These are phyloP conservation scores for Parotia lawesii DNA, from an alignment of 2,113 vertebrate species.

Conservation along the genomic window DNA sequence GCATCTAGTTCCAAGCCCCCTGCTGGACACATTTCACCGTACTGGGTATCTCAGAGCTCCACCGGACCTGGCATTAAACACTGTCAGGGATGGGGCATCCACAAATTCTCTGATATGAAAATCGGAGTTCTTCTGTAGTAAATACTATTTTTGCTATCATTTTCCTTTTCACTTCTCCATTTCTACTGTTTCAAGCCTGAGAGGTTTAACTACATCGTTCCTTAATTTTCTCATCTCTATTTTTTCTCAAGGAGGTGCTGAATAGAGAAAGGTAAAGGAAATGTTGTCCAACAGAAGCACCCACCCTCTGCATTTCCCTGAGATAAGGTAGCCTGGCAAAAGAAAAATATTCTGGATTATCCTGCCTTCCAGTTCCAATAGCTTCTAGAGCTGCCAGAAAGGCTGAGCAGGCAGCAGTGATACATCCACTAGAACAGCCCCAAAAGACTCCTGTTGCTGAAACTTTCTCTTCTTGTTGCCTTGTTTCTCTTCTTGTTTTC, in stretches of 20 bases:
- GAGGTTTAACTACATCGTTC: neutral
- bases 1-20: neutral
- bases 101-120: neutral
- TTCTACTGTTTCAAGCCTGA: neutral
- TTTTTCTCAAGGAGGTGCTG: neutral
- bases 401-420: neutral
- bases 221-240: neutral
- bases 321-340: neutral
- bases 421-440: too few relatives aligned
- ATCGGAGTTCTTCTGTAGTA: neutral
- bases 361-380: neutral
- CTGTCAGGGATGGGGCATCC: neutral
- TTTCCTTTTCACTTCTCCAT: neutral
- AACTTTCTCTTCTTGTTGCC: neutral
- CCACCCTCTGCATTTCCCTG: neutral
- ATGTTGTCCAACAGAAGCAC: neutral
- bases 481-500: neutral
- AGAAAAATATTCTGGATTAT: neutral
- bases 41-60: neutral
- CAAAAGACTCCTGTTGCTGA: neutral
- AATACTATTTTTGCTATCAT: neutral
- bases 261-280: neutral
- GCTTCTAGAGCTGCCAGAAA: neutral
- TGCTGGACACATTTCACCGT: neutral
- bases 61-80: neutral